Percentiles rank a stretch among this genome's conserved stretches.
Conservation (phyloP, 2,888 invertebrate genomes). For the Euclidia mi region DNA sequence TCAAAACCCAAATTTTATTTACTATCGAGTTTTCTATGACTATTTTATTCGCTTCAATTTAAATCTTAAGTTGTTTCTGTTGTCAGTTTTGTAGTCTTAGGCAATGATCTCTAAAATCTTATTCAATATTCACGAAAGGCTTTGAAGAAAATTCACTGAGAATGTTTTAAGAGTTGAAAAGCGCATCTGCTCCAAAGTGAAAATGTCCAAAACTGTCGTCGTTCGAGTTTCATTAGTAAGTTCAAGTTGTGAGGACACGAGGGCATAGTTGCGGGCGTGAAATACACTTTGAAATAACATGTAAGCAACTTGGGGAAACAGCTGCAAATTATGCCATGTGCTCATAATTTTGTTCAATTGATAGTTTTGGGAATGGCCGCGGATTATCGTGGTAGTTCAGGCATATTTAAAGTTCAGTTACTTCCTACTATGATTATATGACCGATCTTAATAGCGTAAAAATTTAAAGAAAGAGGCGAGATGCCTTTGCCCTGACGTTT, state of each 20-base stretch:
- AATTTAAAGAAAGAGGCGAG: too few species aligned
- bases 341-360: constrained; percentile 50
- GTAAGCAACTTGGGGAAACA: constrained; percentile 58
- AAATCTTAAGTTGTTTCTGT: too few species aligned
- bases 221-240: constrained; percentile 41
- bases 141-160: too few species aligned
- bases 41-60: too few species aligned
- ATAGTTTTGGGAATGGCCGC: constrained; percentile 14
- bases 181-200: background rate
- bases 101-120: background rate
- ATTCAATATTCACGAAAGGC: too few species aligned
- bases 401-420: background rate
- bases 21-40: too few species aligned
- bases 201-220: background rate
- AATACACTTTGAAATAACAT: constrained; percentile 62
- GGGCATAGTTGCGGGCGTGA: constrained; percentile 54
- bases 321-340: constrained; percentile 62
- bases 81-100: too few species aligned
- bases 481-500: too few species aligned
- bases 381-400: background rate
- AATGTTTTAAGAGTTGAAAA: too few species aligned
- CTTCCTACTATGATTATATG: background rate
- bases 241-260: constrained; percentile 30
- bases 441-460: too few species aligned
- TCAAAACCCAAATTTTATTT: too few species aligned